A percentile compares a stretch with the other conserved stretches of the same genome.
Conservation (phyloP, 2,797 vertebrate species). For the Heliangelus exortis region DNA sequence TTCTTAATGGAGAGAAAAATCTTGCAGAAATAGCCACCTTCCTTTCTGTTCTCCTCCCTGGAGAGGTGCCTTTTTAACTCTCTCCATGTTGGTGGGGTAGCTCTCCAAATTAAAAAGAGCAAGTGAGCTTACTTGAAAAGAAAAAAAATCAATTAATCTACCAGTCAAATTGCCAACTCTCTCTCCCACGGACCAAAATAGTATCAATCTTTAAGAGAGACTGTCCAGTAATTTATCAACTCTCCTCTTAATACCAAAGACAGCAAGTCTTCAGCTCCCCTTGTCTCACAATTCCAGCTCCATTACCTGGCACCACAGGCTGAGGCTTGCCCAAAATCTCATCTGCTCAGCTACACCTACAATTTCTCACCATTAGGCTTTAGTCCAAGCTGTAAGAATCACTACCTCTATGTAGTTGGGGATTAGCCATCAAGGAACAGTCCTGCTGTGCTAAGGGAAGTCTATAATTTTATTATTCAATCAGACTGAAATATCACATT, state of each 20-base stretch:
- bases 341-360: neutral
- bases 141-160: neutral
- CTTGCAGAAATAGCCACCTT: neutral
- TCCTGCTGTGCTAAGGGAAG: neutral
- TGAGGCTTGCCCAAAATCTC: neutral
- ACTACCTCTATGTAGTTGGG: neutral
- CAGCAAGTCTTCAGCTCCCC: neutral
- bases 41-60: neutral
- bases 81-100: neutral
- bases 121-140: neutral
- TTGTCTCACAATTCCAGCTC: neutral
- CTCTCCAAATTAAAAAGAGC: neutral
- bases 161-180: neutral
- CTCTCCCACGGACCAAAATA: neutral
- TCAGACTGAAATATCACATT: neutral
- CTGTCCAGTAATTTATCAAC: neutral
- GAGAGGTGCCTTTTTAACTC: neutral
- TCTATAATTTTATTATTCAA: neutral
- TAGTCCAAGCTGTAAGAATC: neutral
- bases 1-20: neutral
- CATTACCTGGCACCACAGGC: neutral
- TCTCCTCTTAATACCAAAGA: neutral
- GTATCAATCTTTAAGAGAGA: neutral
- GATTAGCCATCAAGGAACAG: neutral
- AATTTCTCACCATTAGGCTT: neutral